These are phyloP conservation scores for Pelmatolapia mariae DNA, from an alignment of 2,113 vertebrate species.

Conservation along the genomic window DNA sequence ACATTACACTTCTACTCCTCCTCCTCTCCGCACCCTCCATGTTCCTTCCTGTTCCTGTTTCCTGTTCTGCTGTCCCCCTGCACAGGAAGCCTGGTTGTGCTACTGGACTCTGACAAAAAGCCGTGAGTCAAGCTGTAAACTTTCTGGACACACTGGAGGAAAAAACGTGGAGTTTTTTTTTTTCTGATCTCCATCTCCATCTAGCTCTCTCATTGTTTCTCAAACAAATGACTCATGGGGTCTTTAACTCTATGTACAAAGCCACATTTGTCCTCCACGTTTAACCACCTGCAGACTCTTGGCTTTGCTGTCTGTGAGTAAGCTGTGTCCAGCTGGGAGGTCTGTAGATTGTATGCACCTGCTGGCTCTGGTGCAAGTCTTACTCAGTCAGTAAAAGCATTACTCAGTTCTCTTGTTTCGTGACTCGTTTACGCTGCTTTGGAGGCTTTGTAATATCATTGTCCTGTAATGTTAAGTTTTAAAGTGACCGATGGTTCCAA, in stretches of 20 bases:
- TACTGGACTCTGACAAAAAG: conserved; percentile 19
- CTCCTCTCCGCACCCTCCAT: conserved; percentile 33
- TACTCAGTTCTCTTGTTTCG: neutral
- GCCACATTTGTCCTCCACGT: conserved; percentile 42
- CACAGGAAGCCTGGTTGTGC: conserved; percentile 57
- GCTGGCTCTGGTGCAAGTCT: conserved; percentile 18
- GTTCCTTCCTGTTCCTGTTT: conserved; percentile 72
- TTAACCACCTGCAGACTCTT: conserved; percentile 58
- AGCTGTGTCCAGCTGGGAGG: conserved; percentile 27
- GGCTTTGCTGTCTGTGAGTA: conserved; percentile 45
- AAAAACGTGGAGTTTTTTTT: neutral
- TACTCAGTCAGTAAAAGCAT: conserved; percentile 1
- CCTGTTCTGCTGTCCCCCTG: conserved; percentile 58
- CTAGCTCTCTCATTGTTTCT: conserved; percentile 40
- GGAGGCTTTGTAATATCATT: neutral
- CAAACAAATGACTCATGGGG: conserved; percentile 36
- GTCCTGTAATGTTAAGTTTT: neutral
- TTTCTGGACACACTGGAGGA: conserved; percentile 3
- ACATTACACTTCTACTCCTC: neutral
- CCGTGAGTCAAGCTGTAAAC: conserved; percentile 41
- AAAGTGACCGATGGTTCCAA: neutral
- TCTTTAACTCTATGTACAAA: conserved; percentile 48
- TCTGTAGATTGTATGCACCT: conserved; percentile 41
- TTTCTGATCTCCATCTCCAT: conserved; percentile 23
- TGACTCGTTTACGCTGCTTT: neutral